phyloP scores from a whole-genome alignment of 1,140 invertebrate species.

The Cydia strobilella region DNA sequence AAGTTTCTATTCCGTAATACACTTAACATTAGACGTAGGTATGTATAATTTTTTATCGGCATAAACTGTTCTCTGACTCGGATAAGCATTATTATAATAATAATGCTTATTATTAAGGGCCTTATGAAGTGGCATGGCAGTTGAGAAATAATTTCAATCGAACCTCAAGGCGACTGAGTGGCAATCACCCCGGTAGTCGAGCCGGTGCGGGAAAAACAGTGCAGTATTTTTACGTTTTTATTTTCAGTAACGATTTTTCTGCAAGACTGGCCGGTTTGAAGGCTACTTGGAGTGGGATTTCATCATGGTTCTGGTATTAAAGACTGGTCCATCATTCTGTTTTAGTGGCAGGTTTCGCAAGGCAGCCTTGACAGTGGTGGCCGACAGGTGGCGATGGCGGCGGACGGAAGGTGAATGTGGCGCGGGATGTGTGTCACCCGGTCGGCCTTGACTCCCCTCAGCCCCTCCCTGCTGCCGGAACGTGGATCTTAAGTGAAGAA shows the following conservation, averaged over 20 bases:
- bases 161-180: conserved; percentile 13
- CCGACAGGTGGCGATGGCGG: conserved; percentile 51
- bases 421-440: conserved; percentile 65
- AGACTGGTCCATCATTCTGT: conserved; percentile 26
- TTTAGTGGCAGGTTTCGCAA: conserved; percentile 55
- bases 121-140: background rate
- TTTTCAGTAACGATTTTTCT: conserved; percentile 25
- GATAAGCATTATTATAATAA: background rate
- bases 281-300: conserved; percentile 14
- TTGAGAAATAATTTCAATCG: conserved; percentile 17
- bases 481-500: background rate
- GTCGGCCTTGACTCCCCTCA: conserved; percentile 70
- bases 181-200: conserved; percentile 30
- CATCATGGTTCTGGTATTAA: conserved; percentile 1
- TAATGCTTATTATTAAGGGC: conserved; percentile 5
- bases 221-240: conserved; percentile 6
- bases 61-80: background rate
- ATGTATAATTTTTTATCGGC: conserved; percentile 30
- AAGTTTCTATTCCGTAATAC: conserved; percentile 75
- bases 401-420: conserved; percentile 74
- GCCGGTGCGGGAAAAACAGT: background rate
- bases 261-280: conserved; percentile 12
- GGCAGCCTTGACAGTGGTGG: conserved; percentile 73
- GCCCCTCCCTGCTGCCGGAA: conserved; percentile 43
- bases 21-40: conserved; percentile 56